A percentile compares a stretch with the other conserved stretches of the same genome.
Conservation (phyloP, 1,140 invertebrate species). For the Steinernema khuongi region DNA sequence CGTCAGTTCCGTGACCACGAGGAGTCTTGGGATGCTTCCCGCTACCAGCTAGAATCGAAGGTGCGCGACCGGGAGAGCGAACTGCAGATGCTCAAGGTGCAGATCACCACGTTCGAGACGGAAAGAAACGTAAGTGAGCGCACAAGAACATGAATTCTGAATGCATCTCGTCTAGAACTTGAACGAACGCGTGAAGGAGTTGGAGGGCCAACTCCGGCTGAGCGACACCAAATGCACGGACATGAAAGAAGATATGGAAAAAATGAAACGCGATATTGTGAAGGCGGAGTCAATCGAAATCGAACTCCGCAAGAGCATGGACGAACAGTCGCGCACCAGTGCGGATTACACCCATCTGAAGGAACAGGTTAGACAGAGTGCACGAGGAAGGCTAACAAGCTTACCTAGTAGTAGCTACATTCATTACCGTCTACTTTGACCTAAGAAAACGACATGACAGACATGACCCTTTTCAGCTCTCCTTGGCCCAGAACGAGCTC, state of each 20-base stretch:
- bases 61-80: constrained; percentile 54
- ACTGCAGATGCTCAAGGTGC: constrained; percentile 44
- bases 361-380: constrained; percentile 39
- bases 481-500: constrained; percentile 51
- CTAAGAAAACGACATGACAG: no score
- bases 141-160: constrained; percentile 18
- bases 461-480: constrained; percentile 22
- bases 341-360: constrained; percentile 44
- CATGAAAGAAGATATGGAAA: constrained; percentile 47
- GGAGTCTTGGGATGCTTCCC: constrained; percentile 47
- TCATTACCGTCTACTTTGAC: no score
- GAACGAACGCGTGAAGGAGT: constrained; percentile 52
- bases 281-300: constrained; percentile 51
- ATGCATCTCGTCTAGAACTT: constrained; percentile 32
- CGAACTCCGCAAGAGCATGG: constrained; percentile 47
- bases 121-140: constrained; percentile 34
- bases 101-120: constrained; percentile 48
- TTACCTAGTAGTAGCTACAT: no score
- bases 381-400: background rate
- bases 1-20: constrained; percentile 48
- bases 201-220: constrained; percentile 46
- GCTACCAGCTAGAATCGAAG: constrained; percentile 53
- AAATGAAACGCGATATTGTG: constrained; percentile 47
- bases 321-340: constrained; percentile 40
- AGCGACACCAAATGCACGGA: constrained; percentile 52